These are phyloP conservation scores for Leuciscus idus DNA, from an alignment of 2,113 vertebrate genomes.

Conservation along the genomic window DNA sequence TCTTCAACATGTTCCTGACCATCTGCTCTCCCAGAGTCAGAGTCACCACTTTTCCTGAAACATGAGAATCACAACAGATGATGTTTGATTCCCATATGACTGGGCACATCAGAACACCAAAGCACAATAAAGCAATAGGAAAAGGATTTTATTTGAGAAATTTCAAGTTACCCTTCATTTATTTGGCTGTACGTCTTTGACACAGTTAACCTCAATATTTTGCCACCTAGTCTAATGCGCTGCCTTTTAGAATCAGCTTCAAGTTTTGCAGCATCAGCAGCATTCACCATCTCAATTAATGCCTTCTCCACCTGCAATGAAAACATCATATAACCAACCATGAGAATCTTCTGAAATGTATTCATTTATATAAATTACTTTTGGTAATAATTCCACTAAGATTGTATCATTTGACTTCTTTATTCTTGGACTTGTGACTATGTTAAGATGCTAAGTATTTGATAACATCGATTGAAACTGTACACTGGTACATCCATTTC, in stretches of 20 bases:
- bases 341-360: too few species aligned
- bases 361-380: too few species aligned
- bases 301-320: slow-evolving; percentile 58
- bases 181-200: slow-evolving; percentile 53
- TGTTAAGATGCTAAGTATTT: too few species aligned
- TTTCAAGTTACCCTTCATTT: background rate
- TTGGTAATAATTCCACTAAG: too few species aligned
- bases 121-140: background rate
- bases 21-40: background rate
- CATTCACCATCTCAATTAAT: slow-evolving; percentile 69
- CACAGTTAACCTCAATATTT: slow-evolving; percentile 21
- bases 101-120: background rate
- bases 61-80: too few species aligned
- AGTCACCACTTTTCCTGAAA: background rate
- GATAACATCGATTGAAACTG: too few species aligned
- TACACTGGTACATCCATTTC: too few species aligned
- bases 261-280: slow-evolving; percentile 55
- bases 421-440: too few species aligned
- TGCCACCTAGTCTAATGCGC: background rate
- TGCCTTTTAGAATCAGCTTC: slow-evolving; percentile 28
- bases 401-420: too few species aligned
- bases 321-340: background rate
- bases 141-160: background rate
- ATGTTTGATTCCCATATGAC: too few species aligned
- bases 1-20: background rate